Evolutionary conservation across 2,113 vertebrate species (phyloP).

Genomic region (Oceanites oceanicus): DNA sequence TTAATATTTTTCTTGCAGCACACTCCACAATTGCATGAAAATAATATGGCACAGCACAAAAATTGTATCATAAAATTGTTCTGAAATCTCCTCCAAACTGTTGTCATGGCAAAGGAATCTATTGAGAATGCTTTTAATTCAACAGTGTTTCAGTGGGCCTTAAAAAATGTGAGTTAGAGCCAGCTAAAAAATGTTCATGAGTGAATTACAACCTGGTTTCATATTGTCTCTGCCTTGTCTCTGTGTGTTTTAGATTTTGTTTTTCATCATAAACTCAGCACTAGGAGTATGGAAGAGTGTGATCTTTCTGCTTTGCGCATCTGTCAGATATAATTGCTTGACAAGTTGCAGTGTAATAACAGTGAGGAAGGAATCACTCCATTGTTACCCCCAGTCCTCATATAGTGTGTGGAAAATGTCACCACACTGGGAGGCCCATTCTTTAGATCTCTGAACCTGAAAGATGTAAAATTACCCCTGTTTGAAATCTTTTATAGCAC

Average conservation of each 20-base stretch:
- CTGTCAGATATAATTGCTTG: not conserved
- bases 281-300: not conserved
- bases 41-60: not conserved
- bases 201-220: not conserved
- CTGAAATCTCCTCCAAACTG: not conserved
- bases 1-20: not conserved
- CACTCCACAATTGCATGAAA: not conserved
- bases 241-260: not conserved
- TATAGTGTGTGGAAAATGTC: not conserved
- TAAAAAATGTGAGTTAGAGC: not conserved
- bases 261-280: not conserved
- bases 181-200: not conserved
- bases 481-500: not conserved
- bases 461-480: not conserved
- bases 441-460: not conserved
- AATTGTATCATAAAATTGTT: not conserved
- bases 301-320: not conserved
- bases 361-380: not conserved
- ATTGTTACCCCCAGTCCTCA: not conserved
- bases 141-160: not conserved
- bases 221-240: not conserved
- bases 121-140: conserved; percentile 34
- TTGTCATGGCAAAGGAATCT: conserved; percentile 42
- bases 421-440: not conserved
- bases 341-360: not conserved